A percentile compares a stretch with the other conserved stretches of the same genome.
Evolutionary conservation across 1,140 invertebrate species (phyloP).

Genomic region (Euglossa dilemma): DNA sequence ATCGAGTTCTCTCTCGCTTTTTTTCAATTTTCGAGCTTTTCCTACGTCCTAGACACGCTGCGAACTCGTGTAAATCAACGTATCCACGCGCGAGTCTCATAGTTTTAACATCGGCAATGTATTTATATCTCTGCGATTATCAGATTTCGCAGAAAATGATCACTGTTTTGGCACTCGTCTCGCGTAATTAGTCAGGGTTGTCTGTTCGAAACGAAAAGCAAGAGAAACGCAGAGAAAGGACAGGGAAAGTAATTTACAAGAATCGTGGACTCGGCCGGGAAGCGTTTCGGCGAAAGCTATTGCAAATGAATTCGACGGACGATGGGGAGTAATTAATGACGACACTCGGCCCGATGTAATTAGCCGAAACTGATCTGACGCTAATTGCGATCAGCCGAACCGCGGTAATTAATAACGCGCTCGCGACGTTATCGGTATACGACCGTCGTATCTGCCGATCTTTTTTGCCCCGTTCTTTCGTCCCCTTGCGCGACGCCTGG

Average conservation of each 20-base stretch:
- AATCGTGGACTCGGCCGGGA: neutral
- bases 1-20: too few relatives aligned
- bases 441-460: slow-evolving; percentile 43
- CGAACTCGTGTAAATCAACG: too few relatives aligned
- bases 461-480: neutral
- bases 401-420: slow-evolving; percentile 76
- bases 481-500: neutral
- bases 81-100: too few relatives aligned
- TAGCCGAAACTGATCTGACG: slow-evolving; percentile 77
- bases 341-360: slow-evolving; percentile 68
- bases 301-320: slow-evolving; percentile 17
- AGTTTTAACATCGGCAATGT: too few relatives aligned
- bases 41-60: too few relatives aligned
- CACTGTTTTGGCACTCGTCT: too few relatives aligned
- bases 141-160: too few relatives aligned
- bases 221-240: neutral
- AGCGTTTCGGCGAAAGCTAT: neutral
- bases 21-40: too few relatives aligned
- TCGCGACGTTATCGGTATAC: slow-evolving; percentile 73
- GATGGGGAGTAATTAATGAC: slow-evolving; percentile 74
- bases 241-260: neutral
- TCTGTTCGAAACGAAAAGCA: too few relatives aligned
- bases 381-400: slow-evolving; percentile 79
- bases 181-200: too few relatives aligned
- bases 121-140: too few relatives aligned